Percentiles rank a stretch among this genome's conserved stretches.
Conservation (phyloP, 2,113 vertebrate species). For the Opisthocomus hoazin region DNA sequence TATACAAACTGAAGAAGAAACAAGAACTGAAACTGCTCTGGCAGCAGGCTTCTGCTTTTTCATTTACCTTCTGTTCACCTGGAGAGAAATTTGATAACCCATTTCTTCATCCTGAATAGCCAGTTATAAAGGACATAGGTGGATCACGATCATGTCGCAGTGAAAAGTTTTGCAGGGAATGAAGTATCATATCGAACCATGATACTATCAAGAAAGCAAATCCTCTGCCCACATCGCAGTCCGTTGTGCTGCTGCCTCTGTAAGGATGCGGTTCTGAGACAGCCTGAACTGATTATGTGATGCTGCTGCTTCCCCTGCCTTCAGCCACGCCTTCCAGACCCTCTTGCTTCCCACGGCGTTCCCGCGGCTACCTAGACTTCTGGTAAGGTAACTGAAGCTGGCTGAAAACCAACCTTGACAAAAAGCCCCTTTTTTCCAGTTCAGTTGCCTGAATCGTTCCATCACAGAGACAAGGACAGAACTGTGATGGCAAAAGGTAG, state of each 20-base stretch:
- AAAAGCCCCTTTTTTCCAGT: neutral
- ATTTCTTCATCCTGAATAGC: neutral
- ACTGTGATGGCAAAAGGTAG: neutral
- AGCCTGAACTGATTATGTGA: accelerated
- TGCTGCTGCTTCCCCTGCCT: neutral
- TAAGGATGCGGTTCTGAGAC: neutral
- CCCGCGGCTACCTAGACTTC: neutral
- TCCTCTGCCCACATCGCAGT: neutral
- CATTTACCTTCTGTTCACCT: neutral
- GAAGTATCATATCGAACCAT: neutral
- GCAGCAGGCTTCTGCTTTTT: neutral
- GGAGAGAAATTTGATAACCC: neutral
- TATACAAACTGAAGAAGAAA: neutral
- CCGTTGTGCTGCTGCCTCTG: neutral
- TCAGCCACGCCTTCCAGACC: neutral
- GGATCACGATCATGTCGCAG: neutral
- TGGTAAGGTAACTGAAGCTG: neutral
- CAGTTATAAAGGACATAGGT: neutral
- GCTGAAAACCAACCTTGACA: neutral
- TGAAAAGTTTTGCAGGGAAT: neutral
- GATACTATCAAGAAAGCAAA: neutral
- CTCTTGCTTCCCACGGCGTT: neutral
- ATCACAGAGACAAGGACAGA: neutral
- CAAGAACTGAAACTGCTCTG: neutral
- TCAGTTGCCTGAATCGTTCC: accelerated